Percentiles rank a stretch among this genome's conserved stretches.
Evolutionary conservation across 1,140 invertebrate genomes (phyloP).

Genomic region (Portunus trituberculatus): DNA sequence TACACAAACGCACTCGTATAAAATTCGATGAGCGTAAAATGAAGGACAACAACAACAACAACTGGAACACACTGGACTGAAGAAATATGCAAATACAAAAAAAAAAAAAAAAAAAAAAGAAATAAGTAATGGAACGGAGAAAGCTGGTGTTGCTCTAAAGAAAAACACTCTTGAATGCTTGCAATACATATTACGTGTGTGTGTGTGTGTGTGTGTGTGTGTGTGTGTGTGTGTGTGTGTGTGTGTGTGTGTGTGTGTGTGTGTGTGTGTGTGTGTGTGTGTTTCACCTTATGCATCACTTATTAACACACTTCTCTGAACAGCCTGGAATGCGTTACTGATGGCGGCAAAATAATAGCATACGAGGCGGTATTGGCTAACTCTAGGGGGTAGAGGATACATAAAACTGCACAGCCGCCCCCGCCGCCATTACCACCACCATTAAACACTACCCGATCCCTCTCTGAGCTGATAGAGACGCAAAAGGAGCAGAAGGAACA

Average conservation of each 20-base stretch:
- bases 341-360: neutral
- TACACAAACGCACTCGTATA: neutral
- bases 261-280: neutral
- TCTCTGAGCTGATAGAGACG: too few species aligned
- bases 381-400: neutral
- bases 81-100: neutral
- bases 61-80: neutral
- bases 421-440: too few species aligned
- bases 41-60: neutral
- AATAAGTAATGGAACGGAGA: too few species aligned
- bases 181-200: neutral
- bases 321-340: neutral
- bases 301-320: constrained; percentile 15
- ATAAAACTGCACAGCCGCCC: too few species aligned
- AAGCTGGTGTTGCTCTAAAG: neutral
- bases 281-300: neutral
- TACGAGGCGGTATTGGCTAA: neutral
- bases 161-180: neutral
- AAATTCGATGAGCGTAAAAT: neutral
- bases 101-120: too few species aligned
- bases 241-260: neutral
- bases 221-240: too few species aligned
- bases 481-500: too few species aligned
- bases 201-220: too few species aligned
- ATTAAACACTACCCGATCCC: too few species aligned